Evolutionary conservation across 2,797 vertebrate species (phyloP).

Genomic region (Acanthurus tractus): DNA sequence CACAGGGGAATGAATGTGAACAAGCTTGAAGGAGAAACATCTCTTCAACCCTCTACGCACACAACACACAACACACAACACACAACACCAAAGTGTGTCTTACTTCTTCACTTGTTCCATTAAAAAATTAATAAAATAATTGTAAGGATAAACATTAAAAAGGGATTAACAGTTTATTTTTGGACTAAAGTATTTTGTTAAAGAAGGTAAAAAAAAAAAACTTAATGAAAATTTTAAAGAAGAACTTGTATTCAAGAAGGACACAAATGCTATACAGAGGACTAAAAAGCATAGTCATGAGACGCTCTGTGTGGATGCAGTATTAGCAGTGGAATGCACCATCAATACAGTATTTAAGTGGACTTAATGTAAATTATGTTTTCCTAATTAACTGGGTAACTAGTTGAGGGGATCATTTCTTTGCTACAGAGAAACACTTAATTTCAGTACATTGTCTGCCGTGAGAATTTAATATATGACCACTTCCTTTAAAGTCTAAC

Average conservation of each 20-base stretch:
- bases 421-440: neutral
- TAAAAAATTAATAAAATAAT: neutral
- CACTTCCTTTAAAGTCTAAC: conserved; percentile 23
- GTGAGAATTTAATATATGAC: conserved; percentile 12
- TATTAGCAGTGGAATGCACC: conserved; percentile 14
- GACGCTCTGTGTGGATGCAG: neutral
- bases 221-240: conserved; percentile 21
- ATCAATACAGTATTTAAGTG: neutral
- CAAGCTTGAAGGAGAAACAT: neutral
- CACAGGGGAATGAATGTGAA: neutral
- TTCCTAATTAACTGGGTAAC: conserved; percentile 10
- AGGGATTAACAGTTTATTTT: neutral
- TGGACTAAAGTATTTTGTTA: neutral
- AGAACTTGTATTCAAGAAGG: neutral
- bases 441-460: conserved; percentile 5
- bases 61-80: neutral
- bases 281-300: conserved; percentile 1
- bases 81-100: neutral
- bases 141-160: neutral
- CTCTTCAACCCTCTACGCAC: neutral
- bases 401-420: neutral
- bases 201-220: neutral
- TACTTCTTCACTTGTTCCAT: neutral
- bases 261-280: conserved; percentile 15
- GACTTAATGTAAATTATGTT: neutral